phyloP scores from a whole-genome alignment of 1,140 invertebrate species.

The Drosophila navojoa region DNA sequence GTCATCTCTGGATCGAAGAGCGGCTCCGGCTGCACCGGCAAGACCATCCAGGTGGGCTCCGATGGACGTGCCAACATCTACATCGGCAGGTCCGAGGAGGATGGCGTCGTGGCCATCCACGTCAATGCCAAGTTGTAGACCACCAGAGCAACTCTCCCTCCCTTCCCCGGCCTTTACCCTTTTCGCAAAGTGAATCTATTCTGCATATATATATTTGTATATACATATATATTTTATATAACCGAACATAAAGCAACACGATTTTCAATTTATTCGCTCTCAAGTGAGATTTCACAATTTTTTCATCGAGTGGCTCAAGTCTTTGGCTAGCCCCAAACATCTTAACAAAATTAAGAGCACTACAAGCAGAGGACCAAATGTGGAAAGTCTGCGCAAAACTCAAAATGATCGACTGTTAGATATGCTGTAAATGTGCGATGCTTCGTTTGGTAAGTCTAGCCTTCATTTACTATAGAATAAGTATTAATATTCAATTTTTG shows the following conservation, averaged over 20 bases:
- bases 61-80: conserved; percentile 88
- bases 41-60: conserved; percentile 87
- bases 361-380: conserved; percentile 1
- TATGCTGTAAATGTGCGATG: neutral
- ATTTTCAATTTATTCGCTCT: conserved; percentile 13
- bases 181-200: conserved; percentile 32
- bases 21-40: conserved; percentile 89
- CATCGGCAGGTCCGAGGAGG: conserved; percentile 85
- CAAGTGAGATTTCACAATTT: neutral
- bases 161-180: neutral
- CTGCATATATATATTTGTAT: neutral
- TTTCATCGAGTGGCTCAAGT: neutral
- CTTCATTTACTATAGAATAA: neutral
- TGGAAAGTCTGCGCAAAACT: neutral
- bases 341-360: conserved; percentile 15
- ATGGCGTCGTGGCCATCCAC: conserved; percentile 92
- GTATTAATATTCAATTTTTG: no score
- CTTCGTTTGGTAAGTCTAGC: neutral
- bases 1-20: conserved; percentile 89
- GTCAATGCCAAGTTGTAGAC: conserved; percentile 83
- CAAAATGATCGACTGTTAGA: neutral
- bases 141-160: neutral
- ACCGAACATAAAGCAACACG: conserved; percentile 33
- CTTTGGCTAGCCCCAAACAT: conserved; percentile 2
- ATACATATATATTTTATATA: conserved; percentile 2